Evolutionary conservation across 2,888 invertebrate species (phyloP).

Genomic region (Amphipoea lucens): DNA sequence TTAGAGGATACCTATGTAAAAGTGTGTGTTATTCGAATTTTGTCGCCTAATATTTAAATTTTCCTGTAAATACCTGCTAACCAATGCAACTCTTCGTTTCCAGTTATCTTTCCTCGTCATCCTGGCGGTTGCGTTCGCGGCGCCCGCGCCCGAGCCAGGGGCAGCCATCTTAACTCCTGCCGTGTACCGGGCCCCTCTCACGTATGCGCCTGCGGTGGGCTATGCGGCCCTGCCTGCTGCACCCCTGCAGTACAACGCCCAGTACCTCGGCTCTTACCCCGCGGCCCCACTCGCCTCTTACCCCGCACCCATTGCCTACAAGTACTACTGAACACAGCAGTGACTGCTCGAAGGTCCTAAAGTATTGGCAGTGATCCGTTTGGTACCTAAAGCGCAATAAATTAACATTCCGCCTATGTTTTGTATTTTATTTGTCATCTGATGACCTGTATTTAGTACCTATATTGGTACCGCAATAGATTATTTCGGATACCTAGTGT

Average conservation of each 20-base stretch:
- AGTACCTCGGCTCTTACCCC: slow-evolving; percentile 60
- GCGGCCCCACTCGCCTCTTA: slow-evolving; percentile 59
- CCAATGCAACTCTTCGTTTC: slow-evolving; percentile 39
- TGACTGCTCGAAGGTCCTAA: slow-evolving; percentile 13
- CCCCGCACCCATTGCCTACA: slow-evolving; percentile 70
- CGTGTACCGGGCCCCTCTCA: slow-evolving; percentile 65
- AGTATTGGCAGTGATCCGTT: slow-evolving; percentile 39
- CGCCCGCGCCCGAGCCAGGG: slow-evolving; percentile 74
- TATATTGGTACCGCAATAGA: neutral
- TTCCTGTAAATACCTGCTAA: neutral
- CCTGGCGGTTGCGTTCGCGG: slow-evolving; percentile 73
- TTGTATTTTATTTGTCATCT: slow-evolving; percentile 42
- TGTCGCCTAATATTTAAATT: too few species aligned
- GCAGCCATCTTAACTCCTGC: slow-evolving; percentile 59
- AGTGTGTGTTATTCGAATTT: neutral
- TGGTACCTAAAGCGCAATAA: slow-evolving; percentile 65
- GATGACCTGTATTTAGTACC: neutral
- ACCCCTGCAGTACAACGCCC: slow-evolving; percentile 53
- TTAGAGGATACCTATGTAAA: too few species aligned
- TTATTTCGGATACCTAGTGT: neutral
- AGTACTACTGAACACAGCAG: slow-evolving; percentile 66
- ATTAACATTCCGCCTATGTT: slow-evolving; percentile 71
- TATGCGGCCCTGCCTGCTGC: slow-evolving; percentile 66
- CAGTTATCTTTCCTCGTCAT: slow-evolving; percentile 72
- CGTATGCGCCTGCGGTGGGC: slow-evolving; percentile 64